A percentile compares a stretch with the other conserved stretches of the same genome.
Evolutionary conservation across 2,797 vertebrate genomes (phyloP).

Genomic region (Diplodus sargus): DNA sequence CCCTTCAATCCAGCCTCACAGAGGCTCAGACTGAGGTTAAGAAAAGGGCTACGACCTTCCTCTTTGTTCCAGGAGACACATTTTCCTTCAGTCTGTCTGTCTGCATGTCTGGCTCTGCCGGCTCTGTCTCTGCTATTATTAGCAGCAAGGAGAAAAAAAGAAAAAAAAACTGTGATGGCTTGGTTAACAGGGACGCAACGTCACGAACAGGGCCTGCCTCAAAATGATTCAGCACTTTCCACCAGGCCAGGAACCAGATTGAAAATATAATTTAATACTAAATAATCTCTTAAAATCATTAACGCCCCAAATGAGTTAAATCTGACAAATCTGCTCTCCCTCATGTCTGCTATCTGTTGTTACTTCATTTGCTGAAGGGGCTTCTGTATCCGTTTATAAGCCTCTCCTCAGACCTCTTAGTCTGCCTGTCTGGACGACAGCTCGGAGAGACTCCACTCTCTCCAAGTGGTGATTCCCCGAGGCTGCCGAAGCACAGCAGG

Average conservation of each 20-base stretch:
- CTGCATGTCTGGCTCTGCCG: conserved; percentile 63
- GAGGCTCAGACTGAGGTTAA: conserved; percentile 30
- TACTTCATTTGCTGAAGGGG: conserved; percentile 1
- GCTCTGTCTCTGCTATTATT: conserved; percentile 77
- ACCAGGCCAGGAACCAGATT: conserved; percentile 18
- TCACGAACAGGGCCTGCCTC: conserved; percentile 56
- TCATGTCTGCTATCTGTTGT: conserved; percentile 1
- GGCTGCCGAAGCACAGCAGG: conserved; percentile 65
- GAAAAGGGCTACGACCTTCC: conserved; percentile 6
- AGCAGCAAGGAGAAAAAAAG: conserved; percentile 47
- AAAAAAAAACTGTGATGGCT: conserved; percentile 17
- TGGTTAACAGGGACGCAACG: conserved; percentile 39
- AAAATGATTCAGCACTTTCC: conserved; percentile 73
- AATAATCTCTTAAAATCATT: background rate
- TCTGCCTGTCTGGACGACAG: conserved; percentile 26
- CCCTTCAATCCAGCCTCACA: conserved; percentile 19
- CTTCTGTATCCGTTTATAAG: background rate
- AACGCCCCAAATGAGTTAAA: background rate
- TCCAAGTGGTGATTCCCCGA: conserved; percentile 59
- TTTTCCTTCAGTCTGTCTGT: conserved; percentile 47
- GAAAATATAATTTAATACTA: background rate
- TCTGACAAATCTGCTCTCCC: background rate
- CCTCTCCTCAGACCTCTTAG: conserved; percentile 30
- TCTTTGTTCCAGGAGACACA: conserved; percentile 44
- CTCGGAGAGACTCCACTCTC: conserved; percentile 16